Conservation (phyloP, 2,888 invertebrate species). For the Xylota segnis region DNA sequence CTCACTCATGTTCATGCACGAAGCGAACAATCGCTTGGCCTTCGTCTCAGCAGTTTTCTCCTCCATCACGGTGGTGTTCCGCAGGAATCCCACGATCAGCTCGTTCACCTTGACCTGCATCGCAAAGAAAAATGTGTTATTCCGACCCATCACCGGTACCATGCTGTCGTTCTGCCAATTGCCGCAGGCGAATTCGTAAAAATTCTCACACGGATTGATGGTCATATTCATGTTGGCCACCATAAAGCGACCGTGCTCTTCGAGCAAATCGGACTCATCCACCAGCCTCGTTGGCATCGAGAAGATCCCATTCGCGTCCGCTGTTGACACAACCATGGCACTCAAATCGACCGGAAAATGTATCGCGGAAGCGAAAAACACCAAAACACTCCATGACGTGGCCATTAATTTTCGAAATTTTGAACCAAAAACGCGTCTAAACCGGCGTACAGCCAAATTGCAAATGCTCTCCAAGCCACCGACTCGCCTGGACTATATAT, state of each 20-base stretch:
- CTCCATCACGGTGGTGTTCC: constrained; percentile 78
- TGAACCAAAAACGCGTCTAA: constrained; percentile 13
- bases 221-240: constrained; percentile 80
- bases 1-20: constrained; percentile 79
- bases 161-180: constrained; percentile 79
- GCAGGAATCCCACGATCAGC: constrained; percentile 78
- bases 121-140: constrained; percentile 79
- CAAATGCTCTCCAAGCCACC: constrained; percentile 57
- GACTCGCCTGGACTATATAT: constrained; percentile 65
- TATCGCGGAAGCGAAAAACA: constrained; percentile 11
- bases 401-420: constrained; percentile 32
- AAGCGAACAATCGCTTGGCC: constrained; percentile 79
- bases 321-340: constrained; percentile 30
- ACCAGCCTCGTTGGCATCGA: constrained; percentile 76
- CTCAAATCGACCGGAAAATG: not conserved
- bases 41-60: constrained; percentile 79
- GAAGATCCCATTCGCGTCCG: constrained; percentile 71
- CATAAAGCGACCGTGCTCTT: constrained; percentile 80
- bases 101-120: constrained; percentile 80
- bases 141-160: constrained; percentile 78
- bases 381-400: constrained; percentile 26
- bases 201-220: constrained; percentile 82
- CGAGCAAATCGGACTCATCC: constrained; percentile 80
- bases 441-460: constrained; percentile 65
- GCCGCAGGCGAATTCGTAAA: constrained; percentile 82